Evolutionary conservation across 1,140 invertebrate species (phyloP).

Genomic region (Arctopsyche grandis): DNA sequence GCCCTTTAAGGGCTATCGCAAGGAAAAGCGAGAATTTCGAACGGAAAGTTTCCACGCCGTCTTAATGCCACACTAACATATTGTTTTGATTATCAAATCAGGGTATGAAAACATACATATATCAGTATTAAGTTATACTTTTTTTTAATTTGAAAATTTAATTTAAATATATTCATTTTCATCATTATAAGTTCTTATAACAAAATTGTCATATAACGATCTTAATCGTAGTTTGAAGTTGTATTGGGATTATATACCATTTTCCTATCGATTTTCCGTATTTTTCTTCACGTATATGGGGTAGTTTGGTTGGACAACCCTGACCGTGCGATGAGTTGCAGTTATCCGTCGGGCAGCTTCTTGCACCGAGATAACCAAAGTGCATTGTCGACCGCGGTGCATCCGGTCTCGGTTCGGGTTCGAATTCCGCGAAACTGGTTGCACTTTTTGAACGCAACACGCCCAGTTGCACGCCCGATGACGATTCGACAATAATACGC

Average conservation of each 20-base stretch:
- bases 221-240: too few relatives aligned
- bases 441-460: constrained; percentile 27
- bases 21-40: too few relatives aligned
- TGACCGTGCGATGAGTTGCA: neutral
- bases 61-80: neutral
- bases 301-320: neutral
- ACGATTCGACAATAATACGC: neutral
- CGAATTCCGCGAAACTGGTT: constrained; percentile 40
- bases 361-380: constrained; percentile 13
- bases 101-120: too few relatives aligned
- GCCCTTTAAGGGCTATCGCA: neutral
- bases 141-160: too few relatives aligned
- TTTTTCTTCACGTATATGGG: too few relatives aligned
- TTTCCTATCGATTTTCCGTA: too few relatives aligned
- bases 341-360: neutral
- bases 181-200: too few relatives aligned
- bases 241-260: too few relatives aligned
- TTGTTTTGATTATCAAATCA: too few relatives aligned
- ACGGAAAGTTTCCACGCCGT: neutral
- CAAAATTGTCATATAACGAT: too few relatives aligned
- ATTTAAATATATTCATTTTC: too few relatives aligned
- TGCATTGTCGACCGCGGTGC: constrained; percentile 20
- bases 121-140: too few relatives aligned
- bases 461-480: constrained; percentile 7
- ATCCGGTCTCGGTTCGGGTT: constrained; percentile 40